Conservation (phyloP, 2,797 vertebrate genomes). For the Lemur catta region DNA sequence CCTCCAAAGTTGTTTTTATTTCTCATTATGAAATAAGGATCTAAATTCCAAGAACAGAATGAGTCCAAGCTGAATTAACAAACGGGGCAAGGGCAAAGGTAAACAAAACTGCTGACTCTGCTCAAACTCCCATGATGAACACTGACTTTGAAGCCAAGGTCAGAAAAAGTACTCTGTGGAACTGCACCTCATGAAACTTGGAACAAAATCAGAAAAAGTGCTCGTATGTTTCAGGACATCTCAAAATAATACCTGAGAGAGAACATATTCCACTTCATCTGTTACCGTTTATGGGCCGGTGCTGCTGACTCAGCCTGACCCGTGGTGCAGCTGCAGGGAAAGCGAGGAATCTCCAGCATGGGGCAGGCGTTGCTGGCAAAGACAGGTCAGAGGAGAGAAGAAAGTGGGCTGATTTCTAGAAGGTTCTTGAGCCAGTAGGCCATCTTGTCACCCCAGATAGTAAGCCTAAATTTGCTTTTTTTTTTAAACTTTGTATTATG, state of each 20-base stretch:
- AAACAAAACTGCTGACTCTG: background rate
- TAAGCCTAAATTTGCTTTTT: background rate
- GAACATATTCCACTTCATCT: background rate
- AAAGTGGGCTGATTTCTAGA: background rate
- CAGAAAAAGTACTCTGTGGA: background rate
- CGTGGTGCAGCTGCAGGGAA: background rate
- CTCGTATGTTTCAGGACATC: background rate
- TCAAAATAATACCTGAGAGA: background rate
- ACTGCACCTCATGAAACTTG: background rate
- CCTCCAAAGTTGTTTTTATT: conserved; percentile 3
- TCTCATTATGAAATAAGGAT: conserved; percentile 24
- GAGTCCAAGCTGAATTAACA: conserved; percentile 61
- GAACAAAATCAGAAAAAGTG: background rate
- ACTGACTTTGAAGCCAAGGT: background rate
- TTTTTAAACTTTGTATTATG: background rate
- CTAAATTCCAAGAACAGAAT: background rate
- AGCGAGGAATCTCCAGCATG: too few relatives aligned
- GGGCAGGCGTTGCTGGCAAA: background rate
- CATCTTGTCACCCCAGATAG: background rate
- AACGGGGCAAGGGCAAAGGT: background rate
- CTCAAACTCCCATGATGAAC: background rate
- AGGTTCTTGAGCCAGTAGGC: background rate
- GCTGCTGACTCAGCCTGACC: background rate
- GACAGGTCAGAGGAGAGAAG: background rate
- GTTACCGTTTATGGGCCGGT: accelerated